Percentiles rank a stretch among this genome's conserved stretches.
phyloP scores from a whole-genome alignment of 2,797 vertebrate species.

The Hylomyscus alleni region DNA sequence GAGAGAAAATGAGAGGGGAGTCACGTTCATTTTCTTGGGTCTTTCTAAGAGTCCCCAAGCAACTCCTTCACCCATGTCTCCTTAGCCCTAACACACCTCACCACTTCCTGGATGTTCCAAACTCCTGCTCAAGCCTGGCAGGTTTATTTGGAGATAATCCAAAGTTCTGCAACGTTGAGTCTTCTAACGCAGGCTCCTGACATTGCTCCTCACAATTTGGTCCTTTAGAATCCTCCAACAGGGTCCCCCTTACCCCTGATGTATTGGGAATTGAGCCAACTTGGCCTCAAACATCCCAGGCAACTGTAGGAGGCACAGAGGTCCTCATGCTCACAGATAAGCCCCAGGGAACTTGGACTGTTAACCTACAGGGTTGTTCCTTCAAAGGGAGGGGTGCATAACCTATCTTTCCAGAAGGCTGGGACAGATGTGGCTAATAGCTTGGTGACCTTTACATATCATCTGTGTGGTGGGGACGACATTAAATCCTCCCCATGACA shows the following conservation, averaged over 20 bases:
- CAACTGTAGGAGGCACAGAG: not conserved
- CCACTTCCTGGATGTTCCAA: not conserved
- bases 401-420: not conserved
- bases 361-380: not conserved
- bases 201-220: not conserved
- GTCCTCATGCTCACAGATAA: not conserved
- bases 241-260: not conserved
- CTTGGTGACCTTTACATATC: not conserved
- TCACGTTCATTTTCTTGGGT: not conserved
- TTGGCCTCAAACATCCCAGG: not conserved
- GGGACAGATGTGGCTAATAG: not conserved
- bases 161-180: not conserved
- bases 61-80: not conserved
- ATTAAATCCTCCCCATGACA: not conserved
- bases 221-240: not conserved
- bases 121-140: not conserved
- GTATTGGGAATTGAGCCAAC: not conserved
- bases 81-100: not conserved
- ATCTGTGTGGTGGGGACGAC: not conserved
- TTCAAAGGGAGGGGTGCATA: not conserved
- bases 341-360: no score
- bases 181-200: not conserved
- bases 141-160: not conserved
- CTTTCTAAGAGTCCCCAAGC: constrained; percentile 2
- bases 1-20: not conserved